Evolutionary conservation across 2,888 invertebrate species (phyloP), one percentile per base, ranked within the genome.

Genomic region (Pterostichus niger): DNA sequence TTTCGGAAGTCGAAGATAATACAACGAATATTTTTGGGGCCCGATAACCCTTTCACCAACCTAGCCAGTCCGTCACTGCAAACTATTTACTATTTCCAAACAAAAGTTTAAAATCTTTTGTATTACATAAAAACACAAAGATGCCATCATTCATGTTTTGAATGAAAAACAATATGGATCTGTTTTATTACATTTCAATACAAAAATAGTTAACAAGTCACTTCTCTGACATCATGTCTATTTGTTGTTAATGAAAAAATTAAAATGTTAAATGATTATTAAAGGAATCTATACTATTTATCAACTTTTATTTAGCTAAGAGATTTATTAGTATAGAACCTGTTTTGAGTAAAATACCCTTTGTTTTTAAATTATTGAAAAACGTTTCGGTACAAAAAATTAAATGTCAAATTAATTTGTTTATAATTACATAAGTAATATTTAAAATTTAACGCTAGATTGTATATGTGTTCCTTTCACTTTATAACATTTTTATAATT

Each of bases 371-470:
- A 31, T 6, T 10, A 64, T 64, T n/a, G 17, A 31, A 64, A 40
- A 75, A 44, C 17, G 13, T 17, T n/a, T 46, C 1, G 24, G 3
- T 24, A 13, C 11, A 75, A 75, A 75, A 75, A 75, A 6, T 52
- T 54, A 56, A 77, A 77, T 77, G 77, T 54, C 77, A 56, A 77
- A 77, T 77, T 77, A 56, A 76, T 77, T 77, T 56, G 33, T 35
- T 33, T 77, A 77, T 35, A 77, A 56, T 54, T 40, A 77, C 54
- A 56, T 77, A 77, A 77, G 11, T n/a, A 17, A 35, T 77, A 56
- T 40, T 40, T 31, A 40, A 40, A 71, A 40, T 13, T 13, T 71
- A 17, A 40, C 71, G n/a, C 44, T 59, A 24, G 24, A 24, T 24
- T 24, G 24, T 24, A 24, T 3, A 24, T 24, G 24, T 33, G 24